Percentiles rank a stretch among this genome's conserved stretches.
phyloP scores from a whole-genome alignment of 2,113 vertebrate species.

The Hippocampus zosterae region DNA sequence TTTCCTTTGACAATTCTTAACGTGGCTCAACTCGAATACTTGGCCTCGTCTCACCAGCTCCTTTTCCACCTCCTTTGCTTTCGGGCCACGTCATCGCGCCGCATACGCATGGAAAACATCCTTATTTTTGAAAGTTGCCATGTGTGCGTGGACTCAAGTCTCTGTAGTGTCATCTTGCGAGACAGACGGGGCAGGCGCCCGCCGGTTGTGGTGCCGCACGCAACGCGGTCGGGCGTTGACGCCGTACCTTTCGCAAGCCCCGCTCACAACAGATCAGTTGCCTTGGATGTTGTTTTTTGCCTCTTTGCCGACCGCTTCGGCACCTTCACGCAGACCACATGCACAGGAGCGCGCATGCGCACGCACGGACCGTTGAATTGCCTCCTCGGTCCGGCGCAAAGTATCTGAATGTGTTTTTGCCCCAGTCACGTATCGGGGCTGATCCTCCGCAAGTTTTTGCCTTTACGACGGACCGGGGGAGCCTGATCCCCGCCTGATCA shows the following conservation, averaged over 20 bases:
- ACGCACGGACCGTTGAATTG: slow-evolving; percentile 45
- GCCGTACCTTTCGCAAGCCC: slow-evolving; percentile 29
- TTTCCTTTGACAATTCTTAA: neutral
- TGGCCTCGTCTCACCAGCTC: neutral
- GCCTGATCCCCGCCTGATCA: slow-evolving; percentile 49
- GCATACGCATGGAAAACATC: too few species aligned
- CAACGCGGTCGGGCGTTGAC: slow-evolving; percentile 46
- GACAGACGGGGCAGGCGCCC: slow-evolving; percentile 64
- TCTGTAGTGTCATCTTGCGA: slow-evolving; percentile 35
- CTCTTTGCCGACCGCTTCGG: slow-evolving; percentile 60
- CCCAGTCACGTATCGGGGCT: slow-evolving; percentile 52
- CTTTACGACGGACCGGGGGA: slow-evolving; percentile 65
- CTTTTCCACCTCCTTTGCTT: neutral
- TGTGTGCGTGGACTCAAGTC: neutral
- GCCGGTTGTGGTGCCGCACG: slow-evolving; percentile 67
- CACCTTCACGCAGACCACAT: slow-evolving; percentile 44
- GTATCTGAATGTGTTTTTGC: slow-evolving; percentile 67
- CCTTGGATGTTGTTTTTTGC: slow-evolving; percentile 64
- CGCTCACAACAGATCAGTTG: slow-evolving; percentile 55
- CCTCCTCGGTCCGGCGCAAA: slow-evolving; percentile 50
- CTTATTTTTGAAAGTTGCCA: too few species aligned
- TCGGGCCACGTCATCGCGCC: neutral
- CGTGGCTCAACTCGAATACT: neutral
- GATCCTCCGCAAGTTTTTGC: slow-evolving; percentile 63
- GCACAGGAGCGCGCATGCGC: slow-evolving; percentile 17